Conservation (phyloP, 2,797 vertebrate species). For the Furcifer pardalis region DNA sequence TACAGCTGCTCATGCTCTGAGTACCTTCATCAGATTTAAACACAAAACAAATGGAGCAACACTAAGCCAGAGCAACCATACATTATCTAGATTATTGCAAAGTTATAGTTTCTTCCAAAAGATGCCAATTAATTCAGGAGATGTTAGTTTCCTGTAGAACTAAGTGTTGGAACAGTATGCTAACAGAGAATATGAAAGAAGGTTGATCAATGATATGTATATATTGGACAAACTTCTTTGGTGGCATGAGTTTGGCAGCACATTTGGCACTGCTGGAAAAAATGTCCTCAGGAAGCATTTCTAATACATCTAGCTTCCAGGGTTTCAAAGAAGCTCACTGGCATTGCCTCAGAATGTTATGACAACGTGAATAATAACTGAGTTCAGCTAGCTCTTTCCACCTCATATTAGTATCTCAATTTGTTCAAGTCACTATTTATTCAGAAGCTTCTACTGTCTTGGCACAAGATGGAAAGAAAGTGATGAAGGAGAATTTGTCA, state of each 20-base stretch:
- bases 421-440: constrained; percentile 11
- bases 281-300: constrained; percentile 33
- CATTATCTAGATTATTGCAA: no score
- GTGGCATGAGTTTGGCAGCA: constrained; percentile 7
- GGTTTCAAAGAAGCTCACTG: constrained; percentile 42
- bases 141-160: neutral
- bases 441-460: constrained; percentile 29
- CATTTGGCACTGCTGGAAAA: constrained; percentile 5
- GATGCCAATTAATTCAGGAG: neutral
- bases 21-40: no score
- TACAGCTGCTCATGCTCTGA: no score
- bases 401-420: constrained; percentile 9
- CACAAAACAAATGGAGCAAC: no score
- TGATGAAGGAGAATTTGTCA: neutral
- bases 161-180: constrained; percentile 2
- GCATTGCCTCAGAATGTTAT: constrained; percentile 13
- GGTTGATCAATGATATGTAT: constrained; percentile 10
- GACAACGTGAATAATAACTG: constrained; percentile 8
- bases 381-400: neutral
- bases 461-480: neutral
- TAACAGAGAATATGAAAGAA: neutral
- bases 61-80: no score
- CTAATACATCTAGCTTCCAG: constrained; percentile 10
- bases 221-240: neutral
- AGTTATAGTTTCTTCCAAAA: neutral